Conservation (phyloP, 2,888 invertebrate species). For the Lymantria dispar region DNA sequence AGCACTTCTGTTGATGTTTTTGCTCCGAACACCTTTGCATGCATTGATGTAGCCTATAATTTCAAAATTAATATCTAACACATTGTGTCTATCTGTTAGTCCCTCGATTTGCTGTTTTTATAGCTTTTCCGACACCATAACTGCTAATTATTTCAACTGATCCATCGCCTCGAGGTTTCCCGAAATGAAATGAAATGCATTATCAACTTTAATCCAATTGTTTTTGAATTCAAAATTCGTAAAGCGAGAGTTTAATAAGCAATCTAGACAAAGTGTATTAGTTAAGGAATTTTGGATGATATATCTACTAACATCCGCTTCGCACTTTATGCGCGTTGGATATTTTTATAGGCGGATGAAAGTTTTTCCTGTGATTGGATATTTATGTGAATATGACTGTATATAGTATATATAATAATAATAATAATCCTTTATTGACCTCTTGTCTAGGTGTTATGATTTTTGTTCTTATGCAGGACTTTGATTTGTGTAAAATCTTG, state of each 20-base stretch:
- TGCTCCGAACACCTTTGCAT: constrained; percentile 67
- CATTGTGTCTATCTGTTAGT: constrained; percentile 74
- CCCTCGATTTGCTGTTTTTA: constrained; percentile 73
- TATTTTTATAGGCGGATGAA: neutral
- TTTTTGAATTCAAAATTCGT: constrained; percentile 20
- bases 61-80: constrained; percentile 80
- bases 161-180: constrained; percentile 56
- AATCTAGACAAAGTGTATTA: constrained; percentile 37
- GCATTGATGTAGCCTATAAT: constrained; percentile 65
- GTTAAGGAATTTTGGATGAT: constrained; percentile 31
- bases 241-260: constrained; percentile 35
- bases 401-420: too few relatives aligned
- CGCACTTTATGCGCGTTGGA: constrained; percentile 24
- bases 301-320: constrained; percentile 25
- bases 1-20: constrained; percentile 78
- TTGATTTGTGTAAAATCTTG: too few relatives aligned
- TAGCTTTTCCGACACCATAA: constrained; percentile 68
- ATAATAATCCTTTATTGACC: too few relatives aligned
- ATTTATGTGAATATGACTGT: neutral
- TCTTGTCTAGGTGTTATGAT: too few relatives aligned
- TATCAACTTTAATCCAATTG: constrained; percentile 35
- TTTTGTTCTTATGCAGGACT: too few relatives aligned
- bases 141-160: constrained; percentile 66
- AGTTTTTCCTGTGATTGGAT: neutral
- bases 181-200: constrained; percentile 19